Conservation (phyloP, 2,113 vertebrate genomes). For the Sakesphorus luctuosus region DNA sequence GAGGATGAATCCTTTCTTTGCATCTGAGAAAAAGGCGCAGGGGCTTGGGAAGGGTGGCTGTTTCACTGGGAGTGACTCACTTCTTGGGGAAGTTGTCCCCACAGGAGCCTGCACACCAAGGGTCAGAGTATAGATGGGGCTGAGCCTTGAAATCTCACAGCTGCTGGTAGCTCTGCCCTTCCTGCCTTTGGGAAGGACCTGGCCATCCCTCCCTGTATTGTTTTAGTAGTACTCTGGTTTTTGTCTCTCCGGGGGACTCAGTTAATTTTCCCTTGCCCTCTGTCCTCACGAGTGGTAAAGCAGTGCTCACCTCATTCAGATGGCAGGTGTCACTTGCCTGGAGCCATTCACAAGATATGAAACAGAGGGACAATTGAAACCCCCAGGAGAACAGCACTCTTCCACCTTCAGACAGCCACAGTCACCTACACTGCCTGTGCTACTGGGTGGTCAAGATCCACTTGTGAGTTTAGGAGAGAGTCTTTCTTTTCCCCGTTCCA, state of each 20-base stretch:
- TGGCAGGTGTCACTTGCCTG: neutral
- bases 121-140: neutral
- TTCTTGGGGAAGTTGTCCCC: constrained; percentile 35
- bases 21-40: neutral
- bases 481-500: neutral
- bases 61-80: constrained; percentile 41
- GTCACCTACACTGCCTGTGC: neutral
- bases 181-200: neutral
- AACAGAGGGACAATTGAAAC: neutral
- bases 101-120: neutral
- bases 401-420: rapidly evolving
- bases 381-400: neutral
- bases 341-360: neutral
- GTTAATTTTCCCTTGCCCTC: neutral
- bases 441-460: neutral
- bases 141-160: constrained; percentile 7
- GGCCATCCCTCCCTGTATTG: constrained; percentile 12
- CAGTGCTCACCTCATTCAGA: neutral
- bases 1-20: neutral
- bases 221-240: neutral
- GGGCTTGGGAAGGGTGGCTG: neutral
- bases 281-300: neutral
- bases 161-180: neutral
- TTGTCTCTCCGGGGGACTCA: neutral
- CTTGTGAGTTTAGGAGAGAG: neutral